Evolutionary conservation across 2,888 invertebrate species (phyloP).

Genomic region (Oligia fasciuncula): DNA sequence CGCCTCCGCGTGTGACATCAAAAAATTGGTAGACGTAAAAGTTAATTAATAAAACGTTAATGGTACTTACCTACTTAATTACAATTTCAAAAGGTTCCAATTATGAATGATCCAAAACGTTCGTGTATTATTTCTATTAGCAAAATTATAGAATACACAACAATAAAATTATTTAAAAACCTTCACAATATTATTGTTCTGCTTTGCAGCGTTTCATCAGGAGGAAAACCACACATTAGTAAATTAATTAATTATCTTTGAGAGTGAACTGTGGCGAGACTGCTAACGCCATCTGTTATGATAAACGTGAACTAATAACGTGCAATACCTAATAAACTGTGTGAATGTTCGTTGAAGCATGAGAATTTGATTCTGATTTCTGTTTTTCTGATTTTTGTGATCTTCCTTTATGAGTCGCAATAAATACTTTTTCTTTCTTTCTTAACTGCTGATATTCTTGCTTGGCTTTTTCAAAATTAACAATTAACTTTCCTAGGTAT

Average conservation of each 20-base stretch:
- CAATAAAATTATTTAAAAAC: background rate
- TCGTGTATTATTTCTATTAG: background rate
- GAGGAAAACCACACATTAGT: constrained; percentile 27
- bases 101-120: background rate
- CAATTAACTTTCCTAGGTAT: background rate
- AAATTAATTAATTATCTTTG: constrained; percentile 13
- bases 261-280: background rate
- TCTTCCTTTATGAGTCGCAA: too few relatives aligned
- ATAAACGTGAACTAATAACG: constrained; percentile 5
- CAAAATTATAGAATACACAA: background rate
- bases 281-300: constrained; percentile 50
- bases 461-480: background rate
- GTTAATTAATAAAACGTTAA: background rate
- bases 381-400: too few relatives aligned
- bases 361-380: background rate
- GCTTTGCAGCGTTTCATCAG: constrained; percentile 7
- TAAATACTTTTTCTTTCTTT: too few relatives aligned
- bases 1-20: too few relatives aligned
- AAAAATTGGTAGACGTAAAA: background rate
- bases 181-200: constrained; percentile 2
- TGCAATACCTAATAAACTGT: background rate
- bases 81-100: background rate
- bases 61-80: background rate
- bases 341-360: background rate
- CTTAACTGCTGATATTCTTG: too few relatives aligned